Base-by-base conservation (phyloP, 2,797 vertebrate species). In the Lerista edwardsae region DNA sequence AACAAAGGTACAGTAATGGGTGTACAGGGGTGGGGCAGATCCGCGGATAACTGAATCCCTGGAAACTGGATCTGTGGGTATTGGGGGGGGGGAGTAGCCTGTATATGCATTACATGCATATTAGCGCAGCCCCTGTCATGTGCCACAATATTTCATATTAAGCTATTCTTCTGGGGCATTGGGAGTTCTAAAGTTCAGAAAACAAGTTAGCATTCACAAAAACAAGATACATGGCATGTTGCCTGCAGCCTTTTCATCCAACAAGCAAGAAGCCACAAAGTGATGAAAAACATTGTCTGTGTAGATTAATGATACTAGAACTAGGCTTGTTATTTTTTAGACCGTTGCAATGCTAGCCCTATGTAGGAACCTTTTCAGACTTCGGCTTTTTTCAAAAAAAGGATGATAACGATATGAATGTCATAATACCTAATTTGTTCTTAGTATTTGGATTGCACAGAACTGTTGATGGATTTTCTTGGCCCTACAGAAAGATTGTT, bases 351-450 rank as follows among this genome's bases (percentile, higher is more conserved):
- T 86, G 84, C 69, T 84, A 64, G 39, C 47, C 69, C 81, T 85
- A 15, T 83, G 82, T 78, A 89, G 31, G 88, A 62, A 36, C 64
- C 77, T 91, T 84, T 87, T 80, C 67, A 77, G 80, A 29, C 27
- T 84, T 44, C 85, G 79, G n/a, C 47, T 84, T 57, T 83, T 29
- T 82, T 44, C 47, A 51, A 39, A 47, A 41, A 59, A 75, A 69
- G 39, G 36, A 0, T 41, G 47, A 51, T n/a, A n/a, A n/a, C n/a
- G 12, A 80, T n/a, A 39, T 72, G 65, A 73, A 65, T 79, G 83
- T 90, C 75, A 90, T 87, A 92, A 87, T 82, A 89, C 76, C 71
- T 92, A 89, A 90, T 91, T 85, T 90, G 76, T 90, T 92, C 39
- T 78, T 36, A 0, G 0, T 79, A 81, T 89, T 91, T 89, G 76